Conservation (phyloP, 2,888 invertebrate genomes). For the Margaritifera margaritifera region DNA sequence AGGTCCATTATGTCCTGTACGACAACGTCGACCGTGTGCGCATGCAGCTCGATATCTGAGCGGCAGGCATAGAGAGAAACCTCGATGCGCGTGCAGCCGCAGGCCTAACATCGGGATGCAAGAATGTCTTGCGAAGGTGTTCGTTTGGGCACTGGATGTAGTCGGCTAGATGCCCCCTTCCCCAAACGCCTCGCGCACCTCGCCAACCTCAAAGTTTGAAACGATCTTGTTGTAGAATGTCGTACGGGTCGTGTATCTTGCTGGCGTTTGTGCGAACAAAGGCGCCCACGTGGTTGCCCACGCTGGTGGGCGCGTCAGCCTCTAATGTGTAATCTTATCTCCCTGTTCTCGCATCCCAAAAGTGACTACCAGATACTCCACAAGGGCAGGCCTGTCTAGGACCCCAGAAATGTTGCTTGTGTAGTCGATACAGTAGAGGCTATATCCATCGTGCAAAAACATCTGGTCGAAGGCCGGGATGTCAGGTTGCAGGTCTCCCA, state of each 20-base stretch:
- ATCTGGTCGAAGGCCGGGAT: constrained; percentile 8
- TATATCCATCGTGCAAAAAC: constrained; percentile 6
- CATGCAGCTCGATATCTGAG: no score
- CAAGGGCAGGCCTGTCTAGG: background rate
- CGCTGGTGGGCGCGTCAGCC: no score
- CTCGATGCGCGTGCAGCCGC: no score
- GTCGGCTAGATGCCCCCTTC: background rate
- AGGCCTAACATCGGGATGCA: background rate
- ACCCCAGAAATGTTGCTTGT: constrained; percentile 7
- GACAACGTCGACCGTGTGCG: background rate
- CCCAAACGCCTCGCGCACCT: background rate
- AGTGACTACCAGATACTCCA: background rate
- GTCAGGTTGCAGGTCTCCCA: constrained; percentile 9
- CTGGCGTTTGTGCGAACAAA: no score
- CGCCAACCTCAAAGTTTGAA: background rate
- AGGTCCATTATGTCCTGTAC: constrained; percentile 1
- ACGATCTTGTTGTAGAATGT: no score
- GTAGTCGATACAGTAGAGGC: constrained; percentile 11
- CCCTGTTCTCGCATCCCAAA: background rate
- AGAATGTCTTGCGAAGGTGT: background rate
- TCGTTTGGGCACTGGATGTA: background rate
- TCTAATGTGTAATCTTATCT: no score
- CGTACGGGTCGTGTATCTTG: no score
- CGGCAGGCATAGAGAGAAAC: no score
- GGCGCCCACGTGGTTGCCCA: no score